Evolutionary conservation across 1,140 invertebrate genomes (phyloP), one percentile per base, ranked within the genome.

Genomic region (Rhynchophorus ferrugineus): DNA sequence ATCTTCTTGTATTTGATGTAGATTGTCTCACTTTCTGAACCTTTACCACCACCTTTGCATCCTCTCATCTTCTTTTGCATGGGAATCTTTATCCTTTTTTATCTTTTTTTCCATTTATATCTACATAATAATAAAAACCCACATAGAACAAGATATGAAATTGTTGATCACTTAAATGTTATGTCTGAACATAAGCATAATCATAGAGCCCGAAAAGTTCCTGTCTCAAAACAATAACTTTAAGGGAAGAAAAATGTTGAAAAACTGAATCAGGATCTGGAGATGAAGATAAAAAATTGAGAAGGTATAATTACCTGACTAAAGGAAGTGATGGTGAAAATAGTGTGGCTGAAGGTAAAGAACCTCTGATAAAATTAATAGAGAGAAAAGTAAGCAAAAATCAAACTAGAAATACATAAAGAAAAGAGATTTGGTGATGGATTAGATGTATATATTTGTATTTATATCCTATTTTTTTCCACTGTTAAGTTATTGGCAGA

Each of bases 401-500:
- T 83, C 16, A 84, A 93, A 34, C 70, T 98, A 9, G 91, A 97
- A 71, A 97, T 98, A 92, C 92, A 96, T 73, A 80, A 92, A 62
- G 89, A 96, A 56, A 93, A 98, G 71, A 70, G 84, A 58, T 97
- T 98, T 75, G 79, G 92, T 2, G 95, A 98, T 73, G 87, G 85
- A 33, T 78, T 86, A 22, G 93, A 98, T 73, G 90, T 95, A 2
- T 99, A 98, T 74, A 95, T 99, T 11, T 99, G 97, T 96, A 88
- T 99, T 49, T 99, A 97, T 74, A 99, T 71, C 95, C 95, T 3
- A 93, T 96, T 62, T 93, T 95, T 7, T 81, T 94, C 51, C 91
- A 93, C 74, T 97, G 97, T 66, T 98, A 94, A 85, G 76, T 98
- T 56, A 89, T 95, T 65, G 96, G 96, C 41, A 79, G 87, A 18